Conservation (phyloP, 1,140 invertebrate species). For the Drosophila sproati region DNA sequence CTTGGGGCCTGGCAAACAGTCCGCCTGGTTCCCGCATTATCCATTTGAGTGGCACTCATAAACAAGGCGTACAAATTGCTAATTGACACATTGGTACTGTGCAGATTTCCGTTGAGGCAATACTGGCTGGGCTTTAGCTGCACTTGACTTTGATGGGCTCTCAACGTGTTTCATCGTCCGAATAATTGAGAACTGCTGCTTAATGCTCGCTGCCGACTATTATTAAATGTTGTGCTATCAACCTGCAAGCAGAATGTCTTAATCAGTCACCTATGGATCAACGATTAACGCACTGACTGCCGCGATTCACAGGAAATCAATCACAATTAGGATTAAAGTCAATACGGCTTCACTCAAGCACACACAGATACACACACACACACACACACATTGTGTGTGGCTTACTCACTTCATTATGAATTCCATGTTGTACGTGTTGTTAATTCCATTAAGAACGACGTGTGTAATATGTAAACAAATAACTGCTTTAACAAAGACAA, state of each 20-base stretch:
- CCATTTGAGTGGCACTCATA: slow-evolving; percentile 27
- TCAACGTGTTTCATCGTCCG: slow-evolving; percentile 7
- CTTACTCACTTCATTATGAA: slow-evolving; percentile 30
- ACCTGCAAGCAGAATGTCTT: slow-evolving; percentile 2
- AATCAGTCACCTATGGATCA: background rate
- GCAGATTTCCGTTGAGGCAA: slow-evolving; percentile 25
- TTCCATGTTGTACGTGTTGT: slow-evolving; percentile 5
- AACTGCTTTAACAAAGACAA: background rate
- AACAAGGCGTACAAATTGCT: slow-evolving; percentile 69
- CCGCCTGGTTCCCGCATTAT: background rate
- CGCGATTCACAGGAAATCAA: slow-evolving; percentile 25
- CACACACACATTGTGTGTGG: background rate
- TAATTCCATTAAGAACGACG: slow-evolving; percentile 16
- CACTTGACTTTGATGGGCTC: slow-evolving; percentile 36
- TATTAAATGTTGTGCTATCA: slow-evolving; percentile 26
- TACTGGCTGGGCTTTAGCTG: slow-evolving; percentile 17
- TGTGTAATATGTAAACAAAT: background rate
- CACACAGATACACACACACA: background rate
- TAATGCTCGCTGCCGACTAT: slow-evolving; percentile 22
- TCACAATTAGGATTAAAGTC: slow-evolving; percentile 42
- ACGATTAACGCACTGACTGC: background rate
- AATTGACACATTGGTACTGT: slow-evolving; percentile 72
- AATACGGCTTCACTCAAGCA: slow-evolving; percentile 18
- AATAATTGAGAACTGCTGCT: slow-evolving; percentile 37
- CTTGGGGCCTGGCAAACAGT: slow-evolving; percentile 7